Base-by-base conservation (phyloP, 2,888 invertebrate species). In the Agonopterix alstromeriana region DNA sequence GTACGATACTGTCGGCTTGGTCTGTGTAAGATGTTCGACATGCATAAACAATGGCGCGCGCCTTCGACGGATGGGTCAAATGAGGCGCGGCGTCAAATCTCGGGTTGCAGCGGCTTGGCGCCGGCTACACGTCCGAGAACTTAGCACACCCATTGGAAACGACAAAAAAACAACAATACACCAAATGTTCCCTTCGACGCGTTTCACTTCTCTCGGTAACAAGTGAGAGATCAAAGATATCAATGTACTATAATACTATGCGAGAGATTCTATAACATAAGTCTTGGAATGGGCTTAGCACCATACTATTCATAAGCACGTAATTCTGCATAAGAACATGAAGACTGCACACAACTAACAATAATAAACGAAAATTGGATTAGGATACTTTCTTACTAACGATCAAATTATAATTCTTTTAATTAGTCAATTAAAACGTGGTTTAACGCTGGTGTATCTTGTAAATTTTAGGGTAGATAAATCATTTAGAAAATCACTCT, bases 91-190 rank as follows among this genome's bases (percentile, higher is more conserved):
- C 81, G 77, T 75, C 76, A 74, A 75, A 72, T 83, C 82, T 86
- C 85, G 74, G 81, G 77, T 87, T 86, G 80, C 86, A 82, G 66
- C 75, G 70, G 54, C 67, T 70, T 79, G 85, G 86, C 85, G 86
- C 85, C 85, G 71, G 17, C 63, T 69, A 70, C 75, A 74, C 69
- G 75, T 79, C 70, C 67, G 74, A 76, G 70, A 77, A 77, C 64
- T 81, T 77, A 75, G 80, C 81, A 77, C 77, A 77, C 67, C 73
- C 78, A 78, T 77, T 68, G 60, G 66, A 72, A 73, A 57, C 60
- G 54, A 61, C 56, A 58, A 70, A 75, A 17, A 73, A 74, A 70
- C 65, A 71, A 78, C 73, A 77, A 77, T 70, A 69, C 68, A 72
- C 70, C 60, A 61, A 74, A 77, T 75, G 56, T 69, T 71, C 61